Evolutionary conservation across 2,797 vertebrate genomes (phyloP), one percentile per base, ranked within the genome.

Genomic region (Ciconia nigra): DNA sequence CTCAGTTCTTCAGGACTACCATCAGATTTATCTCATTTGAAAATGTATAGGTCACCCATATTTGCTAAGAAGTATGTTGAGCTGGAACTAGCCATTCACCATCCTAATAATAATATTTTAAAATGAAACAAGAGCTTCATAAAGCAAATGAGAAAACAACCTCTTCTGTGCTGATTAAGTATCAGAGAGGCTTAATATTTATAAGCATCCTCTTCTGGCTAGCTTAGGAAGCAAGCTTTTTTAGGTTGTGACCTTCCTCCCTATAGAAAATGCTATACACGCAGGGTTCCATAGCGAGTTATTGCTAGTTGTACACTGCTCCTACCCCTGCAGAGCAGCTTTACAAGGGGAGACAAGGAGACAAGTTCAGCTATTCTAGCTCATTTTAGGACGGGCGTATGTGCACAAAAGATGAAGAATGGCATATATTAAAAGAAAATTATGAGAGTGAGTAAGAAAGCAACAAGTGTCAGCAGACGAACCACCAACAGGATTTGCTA

Each of bases 271-370:
- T 14, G 18, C 15, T 17, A 6, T 31, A 28, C 31, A n/a, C 1
- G 1, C 54, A 85, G 46, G 19, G 46, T 11, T 28, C 49, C 46
- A 5, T 0, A 49, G 26, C 0, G 0, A 47, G 28, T 18, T 65
- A 42, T 3, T 13, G 31, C 42, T 57, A 11, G 22, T 2, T n/a
- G 54, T 39, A 18, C 35, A 7, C 26, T 67, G 58, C 47, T 70
- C 63, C 55, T 49, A 17, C 21, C 4, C 2, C 0, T 5, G 42
- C 17, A 7, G 39, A 77, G 51, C 19, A 69, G 19, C 35, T 73
- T 72, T 49, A 37, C 26, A 31, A 83, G 19, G 10, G 9, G 15
- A 72, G 10, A 42, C 3, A 37, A 54, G 42, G 26, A 81, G 29
- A 29, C 0, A 4, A 67, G 17, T 28, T 65, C 70, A 61, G 31